These are phyloP conservation scores for Noctua fimbriata DNA, from an alignment of 2,888 invertebrate species.

Conservation along the genomic window DNA sequence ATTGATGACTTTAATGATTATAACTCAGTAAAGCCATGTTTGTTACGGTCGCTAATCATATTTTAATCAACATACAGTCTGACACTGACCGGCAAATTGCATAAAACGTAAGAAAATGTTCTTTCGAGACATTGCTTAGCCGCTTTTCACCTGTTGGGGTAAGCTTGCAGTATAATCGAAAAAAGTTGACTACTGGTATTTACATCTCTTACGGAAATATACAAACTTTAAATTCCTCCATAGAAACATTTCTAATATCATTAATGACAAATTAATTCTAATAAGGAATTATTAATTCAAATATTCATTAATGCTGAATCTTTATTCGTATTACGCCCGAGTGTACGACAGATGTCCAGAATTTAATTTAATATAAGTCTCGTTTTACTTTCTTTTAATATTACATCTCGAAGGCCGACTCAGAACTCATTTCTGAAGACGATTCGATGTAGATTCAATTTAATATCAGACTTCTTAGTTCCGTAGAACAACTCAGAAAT, in stretches of 20 bases:
- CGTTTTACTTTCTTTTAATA: slow-evolving; percentile 85
- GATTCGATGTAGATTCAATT: slow-evolving; percentile 81
- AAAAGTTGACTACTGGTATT: too few relatives aligned
- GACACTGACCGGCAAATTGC: too few relatives aligned
- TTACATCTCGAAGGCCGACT: slow-evolving; percentile 76
- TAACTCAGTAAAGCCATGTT: too few relatives aligned
- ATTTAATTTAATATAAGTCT: slow-evolving; percentile 85
- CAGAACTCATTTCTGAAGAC: slow-evolving; percentile 76
- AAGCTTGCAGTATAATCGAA: neutral
- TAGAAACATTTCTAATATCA: slow-evolving; percentile 55
- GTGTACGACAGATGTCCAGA: slow-evolving; percentile 87
- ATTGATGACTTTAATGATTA: too few relatives aligned
- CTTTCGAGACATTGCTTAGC: neutral
- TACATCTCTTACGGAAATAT: neutral
- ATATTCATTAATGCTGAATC: slow-evolving; percentile 85
- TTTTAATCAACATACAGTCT: too few relatives aligned
- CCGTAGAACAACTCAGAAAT: slow-evolving; percentile 70
- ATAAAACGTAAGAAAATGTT: neutral
- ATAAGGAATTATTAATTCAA: slow-evolving; percentile 77
- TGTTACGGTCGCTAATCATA: too few relatives aligned
- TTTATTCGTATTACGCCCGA: slow-evolving; percentile 76
- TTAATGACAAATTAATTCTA: slow-evolving; percentile 69
- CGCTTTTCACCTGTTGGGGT: neutral
- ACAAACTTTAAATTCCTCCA: slow-evolving; percentile 19
- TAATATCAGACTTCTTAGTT: slow-evolving; percentile 74